Evolutionary conservation across 2,797 vertebrate genomes (phyloP).

Genomic region (Telmatherina bonti): DNA sequence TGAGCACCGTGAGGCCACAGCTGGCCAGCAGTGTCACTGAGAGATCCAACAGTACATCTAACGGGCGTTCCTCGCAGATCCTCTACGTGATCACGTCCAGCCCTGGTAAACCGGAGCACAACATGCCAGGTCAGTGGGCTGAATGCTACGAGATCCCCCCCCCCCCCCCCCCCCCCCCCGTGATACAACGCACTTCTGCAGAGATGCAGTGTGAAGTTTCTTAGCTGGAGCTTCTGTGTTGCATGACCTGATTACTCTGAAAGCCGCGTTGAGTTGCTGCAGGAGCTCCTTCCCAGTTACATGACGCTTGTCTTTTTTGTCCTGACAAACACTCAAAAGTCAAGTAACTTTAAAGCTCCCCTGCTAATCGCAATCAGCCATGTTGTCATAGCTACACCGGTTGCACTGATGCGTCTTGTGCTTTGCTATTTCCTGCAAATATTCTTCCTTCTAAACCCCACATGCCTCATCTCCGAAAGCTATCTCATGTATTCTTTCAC

Average conservation of each 20-base stretch:
- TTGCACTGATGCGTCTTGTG: conserved; percentile 20
- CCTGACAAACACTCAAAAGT: conserved; percentile 41
- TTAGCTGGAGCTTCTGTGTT: not conserved
- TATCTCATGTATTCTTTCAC: conserved; percentile 34
- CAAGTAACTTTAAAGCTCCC: conserved; percentile 38
- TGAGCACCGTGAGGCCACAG: conserved; percentile 80
- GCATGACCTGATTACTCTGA: conserved; percentile 52
- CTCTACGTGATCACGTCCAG: conserved; percentile 97
- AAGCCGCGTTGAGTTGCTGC: conserved; percentile 28
- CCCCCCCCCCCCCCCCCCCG: conserved; percentile 75
- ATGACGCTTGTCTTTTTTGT: conserved; percentile 29
- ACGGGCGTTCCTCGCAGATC: conserved; percentile 89
- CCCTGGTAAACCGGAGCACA: conserved; percentile 89
- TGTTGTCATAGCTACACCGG: conserved; percentile 29
- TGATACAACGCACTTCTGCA: conserved; percentile 32
- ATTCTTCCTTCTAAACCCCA: conserved; percentile 30
- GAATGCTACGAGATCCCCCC: conserved; percentile 74
- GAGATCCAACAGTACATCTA: conserved; percentile 87
- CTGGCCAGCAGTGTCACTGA: conserved; percentile 83
- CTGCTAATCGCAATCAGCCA: conserved; percentile 51
- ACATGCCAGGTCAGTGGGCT: conserved; percentile 93
- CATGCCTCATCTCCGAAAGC: conserved; percentile 37
- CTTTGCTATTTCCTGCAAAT: conserved; percentile 35
- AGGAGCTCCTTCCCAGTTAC: conserved; percentile 15
- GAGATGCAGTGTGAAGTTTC: conserved; percentile 14